Evolutionary conservation across 1,140 invertebrate species (phyloP), one percentile per base, ranked within the genome.

Genomic region (Polyergus mexicanus): DNA sequence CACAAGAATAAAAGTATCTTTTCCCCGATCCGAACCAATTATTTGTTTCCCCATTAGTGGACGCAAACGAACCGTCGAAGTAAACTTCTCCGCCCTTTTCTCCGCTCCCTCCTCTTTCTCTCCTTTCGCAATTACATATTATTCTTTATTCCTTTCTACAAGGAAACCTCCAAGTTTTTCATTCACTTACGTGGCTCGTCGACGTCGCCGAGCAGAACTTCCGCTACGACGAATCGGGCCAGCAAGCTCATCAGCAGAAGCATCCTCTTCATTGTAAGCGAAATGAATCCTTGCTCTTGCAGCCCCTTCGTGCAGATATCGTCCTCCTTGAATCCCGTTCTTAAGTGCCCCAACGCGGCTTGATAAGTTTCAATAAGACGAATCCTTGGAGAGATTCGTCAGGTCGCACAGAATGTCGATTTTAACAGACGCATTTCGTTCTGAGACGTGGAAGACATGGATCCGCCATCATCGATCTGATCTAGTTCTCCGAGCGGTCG

Each of bases 121-220:
- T 51, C 22, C 16, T 54, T 19, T 44, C 25, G 28, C 78, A 60
- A 83, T 60, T 74, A 60, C 56, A 47, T 44, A 62, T 74, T 83
- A 83, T 68, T 41, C 63, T 75, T 81, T 80, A 77, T 74, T 41
- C 35, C 25, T 71, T 38, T 65, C 35, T 58, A 16, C 22, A 1
- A 58, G 11, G 10, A 47, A 32, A 28, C 75, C n/a, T 19, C 6
- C 65, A 72, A 60, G 77, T 81, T 90, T 83, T 90, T 85, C 80
- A 72, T 84, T 88, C 65, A 93, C 93, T 94, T 90, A 94, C 93
- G 92, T 72, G 89, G 92, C 72, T 90, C 91, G 81, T 93, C 92
- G 78, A 92, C 90, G 32, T 91, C 86, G 60, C 80, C 76, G 35
- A 90, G 80, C 84, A 92, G 76, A 85, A 89, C 84, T 88, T 93